Conservation (phyloP, 1,140 invertebrate species). For the Euschistus heros region DNA sequence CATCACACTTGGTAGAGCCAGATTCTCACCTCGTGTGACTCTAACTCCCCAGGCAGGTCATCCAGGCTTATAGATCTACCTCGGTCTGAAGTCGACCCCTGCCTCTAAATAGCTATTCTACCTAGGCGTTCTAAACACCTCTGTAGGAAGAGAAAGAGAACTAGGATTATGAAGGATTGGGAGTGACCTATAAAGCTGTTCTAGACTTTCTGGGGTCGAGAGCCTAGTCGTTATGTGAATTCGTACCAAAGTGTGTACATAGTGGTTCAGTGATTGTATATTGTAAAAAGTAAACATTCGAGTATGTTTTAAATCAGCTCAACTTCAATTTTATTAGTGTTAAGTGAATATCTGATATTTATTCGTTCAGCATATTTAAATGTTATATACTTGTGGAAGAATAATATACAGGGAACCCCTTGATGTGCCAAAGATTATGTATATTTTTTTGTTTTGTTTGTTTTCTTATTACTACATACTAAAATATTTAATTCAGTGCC, state of each 20-base stretch:
- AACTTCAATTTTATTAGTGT: conserved; percentile 27
- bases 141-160: background rate
- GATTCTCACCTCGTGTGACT: conserved; percentile 37
- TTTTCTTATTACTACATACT: conserved; percentile 25
- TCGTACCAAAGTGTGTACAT: conserved; percentile 31
- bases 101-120: background rate
- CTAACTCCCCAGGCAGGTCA: conserved; percentile 18
- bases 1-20: conserved; percentile 32
- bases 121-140: too few species aligned
- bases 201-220: conserved; percentile 6
- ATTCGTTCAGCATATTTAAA: conserved; percentile 16
- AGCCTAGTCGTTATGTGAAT: conserved; percentile 27
- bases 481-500: background rate
- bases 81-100: conserved; percentile 13
- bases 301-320: conserved; percentile 22
- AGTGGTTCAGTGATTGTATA: conserved; percentile 16
- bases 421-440: conserved; percentile 12
- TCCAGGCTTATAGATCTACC: conserved; percentile 18
- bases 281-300: conserved; percentile 9
- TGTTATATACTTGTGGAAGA: conserved; percentile 16
- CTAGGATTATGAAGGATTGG: conserved; percentile 1
- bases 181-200: background rate
- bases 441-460: conserved; percentile 15
- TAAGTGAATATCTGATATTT: conserved; percentile 26
- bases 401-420: background rate